phyloP scores from a whole-genome alignment of 1,140 invertebrate species.

The Sitobion miscanthi region DNA sequence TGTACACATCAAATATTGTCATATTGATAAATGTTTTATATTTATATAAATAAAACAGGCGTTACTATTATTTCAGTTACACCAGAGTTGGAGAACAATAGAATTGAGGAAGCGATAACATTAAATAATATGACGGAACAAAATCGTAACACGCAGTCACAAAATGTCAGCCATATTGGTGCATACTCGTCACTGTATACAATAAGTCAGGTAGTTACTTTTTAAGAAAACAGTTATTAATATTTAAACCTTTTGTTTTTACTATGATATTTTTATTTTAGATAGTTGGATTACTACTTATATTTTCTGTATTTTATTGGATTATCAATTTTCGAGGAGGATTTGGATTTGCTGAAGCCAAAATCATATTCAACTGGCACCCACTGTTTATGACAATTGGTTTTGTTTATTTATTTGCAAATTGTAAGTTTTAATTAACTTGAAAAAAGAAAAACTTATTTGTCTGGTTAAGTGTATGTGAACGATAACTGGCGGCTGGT shows the following conservation, averaged over 20 bases:
- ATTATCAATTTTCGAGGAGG: conserved; percentile 66
- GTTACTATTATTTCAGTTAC: not conserved
- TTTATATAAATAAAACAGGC: not conserved
- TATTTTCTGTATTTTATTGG: conserved; percentile 59
- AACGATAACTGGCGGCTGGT: too few relatives aligned
- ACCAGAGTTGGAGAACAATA: not conserved
- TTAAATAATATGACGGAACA: conserved; percentile 10
- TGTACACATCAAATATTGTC: not conserved
- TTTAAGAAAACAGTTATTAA: not conserved
- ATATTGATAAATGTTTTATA: not conserved
- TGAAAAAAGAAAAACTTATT: too few relatives aligned
- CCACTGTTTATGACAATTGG: conserved; percentile 87
- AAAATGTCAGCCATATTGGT: not conserved
- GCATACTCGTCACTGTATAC: conserved; percentile 22
- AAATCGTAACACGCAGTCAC: not conserved
- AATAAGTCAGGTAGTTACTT: not conserved
- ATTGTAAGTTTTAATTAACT: conserved; percentile 70
- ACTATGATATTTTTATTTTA: not conserved
- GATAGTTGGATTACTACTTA: conserved; percentile 56
- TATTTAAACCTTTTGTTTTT: not conserved
- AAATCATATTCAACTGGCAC: conserved; percentile 87
- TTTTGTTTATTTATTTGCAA: conserved; percentile 83
- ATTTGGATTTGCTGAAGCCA: conserved; percentile 74
- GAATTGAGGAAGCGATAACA: not conserved
- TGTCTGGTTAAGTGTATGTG: too few relatives aligned